A percentile compares a stretch with the other conserved stretches of the same genome.
Evolutionary conservation across 30 jellyfish, hydroid and myxozoan genomes (phyloP).

Genomic region (Clytia hemisphaerica): DNA sequence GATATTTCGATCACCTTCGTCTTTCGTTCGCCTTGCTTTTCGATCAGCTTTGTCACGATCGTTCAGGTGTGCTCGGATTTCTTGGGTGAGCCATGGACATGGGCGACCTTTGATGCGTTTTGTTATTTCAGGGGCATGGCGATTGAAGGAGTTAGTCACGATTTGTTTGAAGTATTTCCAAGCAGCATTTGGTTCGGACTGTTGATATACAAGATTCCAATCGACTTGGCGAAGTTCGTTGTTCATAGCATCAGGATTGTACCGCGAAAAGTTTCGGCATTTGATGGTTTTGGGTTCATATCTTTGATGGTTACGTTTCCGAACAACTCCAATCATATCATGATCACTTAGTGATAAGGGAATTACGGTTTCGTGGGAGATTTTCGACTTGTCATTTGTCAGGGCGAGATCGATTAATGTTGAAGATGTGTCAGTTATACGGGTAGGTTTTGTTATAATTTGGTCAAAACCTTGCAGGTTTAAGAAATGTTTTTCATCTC

Average conservation of each 20-base stretch:
- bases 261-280: slow-evolving; percentile 46
- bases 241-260: slow-evolving; percentile 32
- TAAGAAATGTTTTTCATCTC: slow-evolving; percentile 14
- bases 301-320: slow-evolving; percentile 24
- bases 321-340: slow-evolving; percentile 52
- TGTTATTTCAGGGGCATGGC: slow-evolving; percentile 44
- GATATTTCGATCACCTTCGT: no score
- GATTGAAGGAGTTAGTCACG: slow-evolving; percentile 25
- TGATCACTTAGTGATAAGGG: slow-evolving; percentile 42
- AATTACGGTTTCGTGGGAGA: slow-evolving; percentile 29
- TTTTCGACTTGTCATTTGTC: slow-evolving; percentile 25
- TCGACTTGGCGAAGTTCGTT: slow-evolving; percentile 24
- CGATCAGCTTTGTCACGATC: slow-evolving; percentile 39
- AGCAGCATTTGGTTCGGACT: slow-evolving; percentile 41
- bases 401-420: slow-evolving; percentile 35
- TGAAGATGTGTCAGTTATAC: slow-evolving; percentile 26
- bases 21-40: slow-evolving; percentile 21
- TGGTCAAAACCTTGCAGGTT: slow-evolving; percentile 19
- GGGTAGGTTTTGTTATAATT: slow-evolving; percentile 20
- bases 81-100: slow-evolving; percentile 51
- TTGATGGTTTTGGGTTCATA: slow-evolving; percentile 17
- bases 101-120: slow-evolving; percentile 41
- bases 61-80: slow-evolving; percentile 23
- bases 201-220: slow-evolving; percentile 28
- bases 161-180: slow-evolving; percentile 43